Conservation (phyloP, 2,113 vertebrate species). For the Noturus placidus region DNA sequence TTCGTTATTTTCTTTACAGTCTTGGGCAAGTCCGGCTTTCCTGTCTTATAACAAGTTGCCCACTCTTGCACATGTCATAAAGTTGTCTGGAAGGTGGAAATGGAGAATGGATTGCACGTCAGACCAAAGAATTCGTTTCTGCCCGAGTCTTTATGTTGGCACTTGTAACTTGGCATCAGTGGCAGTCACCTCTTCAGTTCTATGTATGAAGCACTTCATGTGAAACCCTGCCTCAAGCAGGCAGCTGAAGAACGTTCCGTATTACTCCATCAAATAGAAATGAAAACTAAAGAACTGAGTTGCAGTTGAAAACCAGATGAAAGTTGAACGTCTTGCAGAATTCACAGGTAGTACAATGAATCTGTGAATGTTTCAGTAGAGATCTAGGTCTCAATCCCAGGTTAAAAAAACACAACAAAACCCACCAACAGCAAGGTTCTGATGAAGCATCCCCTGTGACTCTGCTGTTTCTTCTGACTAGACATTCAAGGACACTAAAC, state of each 20-base stretch:
- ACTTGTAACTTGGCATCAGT: constrained; percentile 21
- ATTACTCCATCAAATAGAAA: not conserved
- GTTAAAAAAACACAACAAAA: not conserved
- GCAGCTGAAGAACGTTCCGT: not conserved
- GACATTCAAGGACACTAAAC: constrained; percentile 16
- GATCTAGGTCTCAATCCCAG: not conserved
- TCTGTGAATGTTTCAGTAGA: not conserved
- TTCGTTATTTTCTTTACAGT: not conserved
- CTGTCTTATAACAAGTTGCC: not conserved
- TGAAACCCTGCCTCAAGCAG: constrained; percentile 9
- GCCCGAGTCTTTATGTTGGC: constrained; percentile 28
- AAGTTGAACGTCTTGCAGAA: not conserved
- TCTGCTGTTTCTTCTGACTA: constrained; percentile 11
- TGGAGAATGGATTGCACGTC: constrained; percentile 4
- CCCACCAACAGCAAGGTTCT: not conserved
- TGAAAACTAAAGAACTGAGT: not conserved
- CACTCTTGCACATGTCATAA: not conserved
- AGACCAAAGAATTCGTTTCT: constrained; percentile 38
- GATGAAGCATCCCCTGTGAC: not conserved
- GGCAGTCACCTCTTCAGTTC: not conserved
- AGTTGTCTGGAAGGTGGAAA: not conserved
- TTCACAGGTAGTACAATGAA: not conserved
- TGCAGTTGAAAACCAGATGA: not conserved
- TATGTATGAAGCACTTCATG: not conserved
- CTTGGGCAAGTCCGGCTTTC: not conserved